phyloP scores from a whole-genome alignment of 35 echinoderm and acorn worm species.

The Heliocidaris erythrogramma region DNA sequence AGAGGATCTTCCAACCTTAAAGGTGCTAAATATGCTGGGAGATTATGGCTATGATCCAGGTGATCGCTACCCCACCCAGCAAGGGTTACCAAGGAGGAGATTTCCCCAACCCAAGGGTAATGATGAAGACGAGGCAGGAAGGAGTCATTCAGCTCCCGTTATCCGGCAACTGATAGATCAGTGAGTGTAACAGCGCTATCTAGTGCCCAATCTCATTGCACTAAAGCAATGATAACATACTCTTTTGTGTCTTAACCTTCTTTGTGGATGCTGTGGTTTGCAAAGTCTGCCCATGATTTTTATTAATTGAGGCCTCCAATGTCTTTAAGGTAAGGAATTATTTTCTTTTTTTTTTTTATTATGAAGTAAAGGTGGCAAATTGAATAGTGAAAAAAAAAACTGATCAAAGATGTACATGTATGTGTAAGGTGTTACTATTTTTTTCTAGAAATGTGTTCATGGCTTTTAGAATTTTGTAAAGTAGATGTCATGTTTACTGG shows the following conservation, averaged over 20 bases:
- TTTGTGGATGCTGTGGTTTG: neutral
- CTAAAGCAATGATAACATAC: neutral
- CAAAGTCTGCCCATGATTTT: neutral
- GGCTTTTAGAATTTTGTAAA: too few species aligned
- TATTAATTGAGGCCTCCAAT: neutral
- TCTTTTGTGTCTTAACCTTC: neutral
- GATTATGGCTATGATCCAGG: constrained; percentile 28
- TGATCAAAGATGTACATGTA: too few species aligned
- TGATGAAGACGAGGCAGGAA: neutral
- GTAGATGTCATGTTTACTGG: too few species aligned
- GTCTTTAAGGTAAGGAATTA: too few species aligned
- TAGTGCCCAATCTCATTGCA: neutral
- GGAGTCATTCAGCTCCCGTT: constrained; percentile 19
- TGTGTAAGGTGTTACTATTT: too few species aligned
- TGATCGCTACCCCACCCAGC: constrained; percentile 23
- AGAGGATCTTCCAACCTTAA: constrained; percentile 26
- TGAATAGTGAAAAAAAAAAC: too few species aligned
- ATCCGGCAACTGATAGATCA: neutral
- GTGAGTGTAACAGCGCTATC: neutral
- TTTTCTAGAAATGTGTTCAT: too few species aligned
- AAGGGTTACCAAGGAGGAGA: neutral
- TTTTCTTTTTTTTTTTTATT: too few species aligned
- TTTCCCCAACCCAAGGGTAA: neutral
- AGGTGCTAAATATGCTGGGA: constrained; percentile 31
- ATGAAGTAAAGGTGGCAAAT: too few species aligned